Evolutionary conservation across 1,140 invertebrate genomes (phyloP), one percentile per base, ranked within the genome.

Genomic region (Drosophila pachea): DNA sequence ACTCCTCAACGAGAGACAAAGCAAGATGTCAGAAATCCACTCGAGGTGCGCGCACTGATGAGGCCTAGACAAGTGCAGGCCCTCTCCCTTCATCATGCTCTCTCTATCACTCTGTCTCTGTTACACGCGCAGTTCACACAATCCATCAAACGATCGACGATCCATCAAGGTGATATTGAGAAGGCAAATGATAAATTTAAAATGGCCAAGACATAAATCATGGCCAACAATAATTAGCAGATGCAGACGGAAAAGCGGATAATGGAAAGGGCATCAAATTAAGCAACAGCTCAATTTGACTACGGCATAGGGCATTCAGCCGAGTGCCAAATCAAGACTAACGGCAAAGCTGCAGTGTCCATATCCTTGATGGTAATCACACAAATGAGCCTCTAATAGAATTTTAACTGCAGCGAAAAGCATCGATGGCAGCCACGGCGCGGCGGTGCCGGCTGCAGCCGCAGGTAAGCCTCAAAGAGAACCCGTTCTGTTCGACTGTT

Each of bases 321-420:
- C 47, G 65, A 59, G 16, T n/a, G 59, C 29, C 48, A 64, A 79
- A 64, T 62, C 53, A 9, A 52, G 50, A 50, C 50, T 43, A 67
- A 52, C 60, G 31, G 55, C 50, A 47, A 43, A 59, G 43, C 31
- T 16, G 42, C 22, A 56, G 38, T 52, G 40, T 62, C 16, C 74
- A 76, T 68, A 79, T 88, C 75, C 79, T 88, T 78, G 71, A 81
- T 88, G 73, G 77, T 73, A 86, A 87, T 88, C 83, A 78, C 77
- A 68, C 87, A 88, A 88, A 88, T 88, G 79, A 88, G 78, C 72
- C 84, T 75, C 81, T 88, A 88, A 88, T 88, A 87, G 87, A 88
- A 86, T 87, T 88, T 88, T 88, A 88, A 87, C 87, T 78, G 71
- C 68, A 22, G 22, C 69, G 69, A 74, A 79, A 79, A 82, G 68